A percentile compares a stretch with the other conserved stretches of the same genome.
Evolutionary conservation across 1,140 invertebrate genomes (phyloP).

Genomic region (Drosophila nasuta): DNA sequence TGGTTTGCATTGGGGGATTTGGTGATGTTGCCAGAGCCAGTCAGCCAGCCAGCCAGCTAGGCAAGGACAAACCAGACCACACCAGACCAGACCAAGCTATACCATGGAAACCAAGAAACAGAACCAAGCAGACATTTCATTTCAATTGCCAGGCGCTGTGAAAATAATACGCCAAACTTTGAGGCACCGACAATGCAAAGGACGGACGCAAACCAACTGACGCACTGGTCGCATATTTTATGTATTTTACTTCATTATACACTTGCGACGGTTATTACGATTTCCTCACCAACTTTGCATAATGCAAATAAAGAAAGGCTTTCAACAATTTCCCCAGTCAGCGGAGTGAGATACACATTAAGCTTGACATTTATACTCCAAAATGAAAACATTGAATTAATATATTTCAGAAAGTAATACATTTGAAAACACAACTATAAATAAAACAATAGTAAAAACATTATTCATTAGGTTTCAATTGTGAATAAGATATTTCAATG

Average conservation of each 20-base stretch:
- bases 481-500: too few relatives aligned
- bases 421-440: too few relatives aligned
- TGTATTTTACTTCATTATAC: slow-evolving; percentile 76
- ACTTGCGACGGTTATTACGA: slow-evolving; percentile 16
- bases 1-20: slow-evolving; percentile 60
- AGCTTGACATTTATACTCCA: too few relatives aligned
- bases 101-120: slow-evolving; percentile 19
- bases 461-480: too few relatives aligned
- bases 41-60: background rate
- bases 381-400: too few relatives aligned
- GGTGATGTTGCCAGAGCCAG: slow-evolving; percentile 9
- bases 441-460: too few relatives aligned
- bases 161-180: slow-evolving; percentile 57
- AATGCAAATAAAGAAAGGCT: slow-evolving; percentile 9
- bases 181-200: slow-evolving; percentile 8
- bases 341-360: background rate
- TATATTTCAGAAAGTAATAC: too few relatives aligned
- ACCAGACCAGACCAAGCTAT: background rate
- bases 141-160: slow-evolving; percentile 53
- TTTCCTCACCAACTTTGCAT: slow-evolving; percentile 18
- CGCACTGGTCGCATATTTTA: slow-evolving; percentile 63
- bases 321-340: background rate
- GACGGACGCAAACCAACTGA: slow-evolving; percentile 32
- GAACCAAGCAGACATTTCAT: slow-evolving; percentile 52
- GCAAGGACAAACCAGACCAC: slow-evolving; percentile 13